phyloP scores from a whole-genome alignment of 2,888 invertebrate genomes.

The Charanyca ferruginea region DNA sequence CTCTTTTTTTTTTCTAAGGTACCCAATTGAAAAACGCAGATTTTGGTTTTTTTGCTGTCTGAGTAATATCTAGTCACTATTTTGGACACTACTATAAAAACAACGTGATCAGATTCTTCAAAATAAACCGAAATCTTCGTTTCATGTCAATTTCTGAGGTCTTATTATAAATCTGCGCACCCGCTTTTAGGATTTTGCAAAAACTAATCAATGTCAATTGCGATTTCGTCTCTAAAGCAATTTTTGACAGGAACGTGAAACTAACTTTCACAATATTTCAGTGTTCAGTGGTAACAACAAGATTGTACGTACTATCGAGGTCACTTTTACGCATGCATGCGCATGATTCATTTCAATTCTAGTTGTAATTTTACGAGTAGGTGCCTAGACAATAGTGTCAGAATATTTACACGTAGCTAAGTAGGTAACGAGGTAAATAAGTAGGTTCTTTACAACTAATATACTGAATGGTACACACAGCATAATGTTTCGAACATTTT shows the following conservation, averaged over 20 bases:
- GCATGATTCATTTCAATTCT: conserved; percentile 72
- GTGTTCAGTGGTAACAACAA: conserved; percentile 64
- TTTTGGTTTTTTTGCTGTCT: no score
- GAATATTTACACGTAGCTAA: conserved; percentile 49
- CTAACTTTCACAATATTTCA: conserved; percentile 67
- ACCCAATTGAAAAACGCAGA: no score
- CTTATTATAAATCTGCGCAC: conserved; percentile 19
- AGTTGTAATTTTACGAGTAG: conserved; percentile 49
- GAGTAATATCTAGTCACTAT: no score
- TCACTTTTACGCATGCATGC: conserved; percentile 75
- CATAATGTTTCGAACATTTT: neutral
- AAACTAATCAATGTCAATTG: conserved; percentile 55
- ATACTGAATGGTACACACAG: neutral
- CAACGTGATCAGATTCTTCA: neutral
- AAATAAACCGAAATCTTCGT: conserved; percentile 7
- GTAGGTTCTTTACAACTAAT: conserved; percentile 2
- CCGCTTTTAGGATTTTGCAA: conserved; percentile 49
- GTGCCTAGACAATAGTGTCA: conserved; percentile 51
- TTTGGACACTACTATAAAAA: neutral
- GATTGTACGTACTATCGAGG: conserved; percentile 68
- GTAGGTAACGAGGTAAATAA: conserved; percentile 47
- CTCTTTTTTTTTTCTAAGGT: no score
- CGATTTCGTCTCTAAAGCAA: conserved; percentile 37
- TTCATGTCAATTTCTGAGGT: conserved; percentile 11
- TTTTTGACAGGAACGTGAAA: conserved; percentile 49